phyloP scores from a whole-genome alignment of 2,888 invertebrate species.

The Aporophyla lueneburgensis region DNA sequence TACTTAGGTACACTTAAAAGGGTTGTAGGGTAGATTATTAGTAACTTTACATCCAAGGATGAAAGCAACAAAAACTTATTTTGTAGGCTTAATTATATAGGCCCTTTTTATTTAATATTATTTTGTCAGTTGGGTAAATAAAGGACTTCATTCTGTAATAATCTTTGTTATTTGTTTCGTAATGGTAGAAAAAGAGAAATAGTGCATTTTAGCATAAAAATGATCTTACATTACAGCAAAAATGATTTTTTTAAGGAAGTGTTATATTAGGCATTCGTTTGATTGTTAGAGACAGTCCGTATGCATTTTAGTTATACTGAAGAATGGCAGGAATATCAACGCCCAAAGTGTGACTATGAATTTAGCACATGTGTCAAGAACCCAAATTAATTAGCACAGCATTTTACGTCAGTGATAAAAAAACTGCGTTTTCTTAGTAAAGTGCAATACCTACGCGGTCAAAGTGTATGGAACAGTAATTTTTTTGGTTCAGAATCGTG shows the following conservation, averaged over 20 bases:
- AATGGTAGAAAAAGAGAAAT: not conserved
- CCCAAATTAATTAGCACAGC: too few species aligned
- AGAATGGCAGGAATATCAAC: too few species aligned
- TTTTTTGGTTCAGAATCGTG: too few species aligned
- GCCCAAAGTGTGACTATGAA: too few species aligned
- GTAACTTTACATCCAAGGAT: constrained; percentile 29
- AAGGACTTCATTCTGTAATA: not conserved
- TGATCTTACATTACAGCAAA: too few species aligned
- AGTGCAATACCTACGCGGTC: too few species aligned
- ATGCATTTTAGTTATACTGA: not conserved
- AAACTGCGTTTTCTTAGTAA: too few species aligned
- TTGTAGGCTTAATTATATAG: constrained; percentile 10
- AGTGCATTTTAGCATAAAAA: too few species aligned
- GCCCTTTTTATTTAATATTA: constrained; percentile 3
- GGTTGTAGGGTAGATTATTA: constrained; percentile 36
- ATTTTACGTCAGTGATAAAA: too few species aligned
- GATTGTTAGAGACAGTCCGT: not conserved
- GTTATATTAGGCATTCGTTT: not conserved
- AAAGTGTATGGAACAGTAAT: too few species aligned
- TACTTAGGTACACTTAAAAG: constrained; percentile 68
- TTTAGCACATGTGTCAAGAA: too few species aligned
- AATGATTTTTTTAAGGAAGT: not conserved
- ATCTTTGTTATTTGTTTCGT: not conserved
- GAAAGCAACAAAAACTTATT: constrained; percentile 30
- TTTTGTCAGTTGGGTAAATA: constrained; percentile 5